Evolutionary conservation across 1,140 invertebrate genomes (phyloP), one percentile per base, ranked within the genome.

Genomic region (Drosophila orosa): DNA sequence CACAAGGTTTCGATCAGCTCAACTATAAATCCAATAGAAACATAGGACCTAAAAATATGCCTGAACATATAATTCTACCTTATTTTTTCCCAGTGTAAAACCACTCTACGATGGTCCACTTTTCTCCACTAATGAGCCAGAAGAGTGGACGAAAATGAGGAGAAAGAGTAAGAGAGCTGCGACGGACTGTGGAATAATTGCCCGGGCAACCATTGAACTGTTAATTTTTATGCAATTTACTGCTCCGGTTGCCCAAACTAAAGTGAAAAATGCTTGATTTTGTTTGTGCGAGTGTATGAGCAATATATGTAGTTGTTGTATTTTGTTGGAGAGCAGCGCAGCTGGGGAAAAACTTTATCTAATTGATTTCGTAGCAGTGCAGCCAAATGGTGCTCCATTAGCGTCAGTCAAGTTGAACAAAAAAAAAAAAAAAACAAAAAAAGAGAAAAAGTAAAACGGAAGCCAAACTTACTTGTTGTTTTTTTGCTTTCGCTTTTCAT

Each of bases 311-410:
- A 44, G 1, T n/a, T 35, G 59, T 29, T 29, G 2, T 39, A 42
- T 50, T 54, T 27, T 10, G 31, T 22, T 40, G 33, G n/a, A n/a
- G 44, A 45, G 22, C 44, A 40, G 35, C 57, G 54, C 65, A 76
- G 76, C 69, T 81, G 77, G 33, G 69, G 40, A 52, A 77, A 87
- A 87, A 87, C 56, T 83, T 86, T 76, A 61, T 86, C 83, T 87
- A 87, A 87, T 89, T 87, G 83, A 87, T 87, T 87, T 83, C 37
- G 67, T 72, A 89, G 76, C 60, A 68, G 40, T 71, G 75, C 71
- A 69, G 66, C 59, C 76, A 89, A 87, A 87, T 87, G 84, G 79
- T 44, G 67, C 69, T 90, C 84, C 84, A 87, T 87, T 87, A 87
- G 79, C 84, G 57, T 65, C 84, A 73, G 62, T 60, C 65, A 80